Percentiles rank a stretch among this genome's conserved stretches.
Evolutionary conservation across 2,113 vertebrate genomes (phyloP).

Genomic region (Sander vitreus): DNA sequence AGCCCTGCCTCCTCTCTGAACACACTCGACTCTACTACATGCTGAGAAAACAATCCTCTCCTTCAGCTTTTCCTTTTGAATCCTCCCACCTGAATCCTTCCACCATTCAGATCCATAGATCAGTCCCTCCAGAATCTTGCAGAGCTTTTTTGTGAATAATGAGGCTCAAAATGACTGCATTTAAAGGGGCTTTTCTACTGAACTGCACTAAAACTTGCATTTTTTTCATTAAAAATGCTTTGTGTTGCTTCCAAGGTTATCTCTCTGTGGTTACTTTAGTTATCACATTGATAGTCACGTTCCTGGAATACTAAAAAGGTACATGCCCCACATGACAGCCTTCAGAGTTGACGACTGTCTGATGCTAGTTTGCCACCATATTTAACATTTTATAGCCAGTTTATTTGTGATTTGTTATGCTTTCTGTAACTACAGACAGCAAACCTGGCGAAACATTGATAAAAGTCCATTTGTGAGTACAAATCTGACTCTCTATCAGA

Average conservation of each 20-base stretch:
- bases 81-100: background rate
- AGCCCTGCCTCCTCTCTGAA: conserved; percentile 9
- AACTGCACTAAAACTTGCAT: background rate
- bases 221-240: background rate
- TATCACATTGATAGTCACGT: background rate
- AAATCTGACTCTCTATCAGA: conserved; percentile 2
- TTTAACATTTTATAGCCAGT: background rate
- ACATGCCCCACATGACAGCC: background rate
- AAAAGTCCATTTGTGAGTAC: background rate
- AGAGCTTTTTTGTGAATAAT: background rate
- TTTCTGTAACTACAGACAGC: conserved; percentile 4
- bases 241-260: background rate
- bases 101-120: background rate
- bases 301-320: conserved; percentile 12
- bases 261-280: background rate
- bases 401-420: background rate
- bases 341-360: background rate
- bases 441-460: background rate
- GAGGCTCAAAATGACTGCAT: background rate
- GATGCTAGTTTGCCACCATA: background rate
- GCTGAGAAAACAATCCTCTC: conserved; percentile 12
- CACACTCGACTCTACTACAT: background rate
- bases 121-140: background rate
- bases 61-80: background rate
- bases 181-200: background rate